Base-by-base conservation (phyloP, 2,888 invertebrate species). In the Eupithecia vulgata region DNA sequence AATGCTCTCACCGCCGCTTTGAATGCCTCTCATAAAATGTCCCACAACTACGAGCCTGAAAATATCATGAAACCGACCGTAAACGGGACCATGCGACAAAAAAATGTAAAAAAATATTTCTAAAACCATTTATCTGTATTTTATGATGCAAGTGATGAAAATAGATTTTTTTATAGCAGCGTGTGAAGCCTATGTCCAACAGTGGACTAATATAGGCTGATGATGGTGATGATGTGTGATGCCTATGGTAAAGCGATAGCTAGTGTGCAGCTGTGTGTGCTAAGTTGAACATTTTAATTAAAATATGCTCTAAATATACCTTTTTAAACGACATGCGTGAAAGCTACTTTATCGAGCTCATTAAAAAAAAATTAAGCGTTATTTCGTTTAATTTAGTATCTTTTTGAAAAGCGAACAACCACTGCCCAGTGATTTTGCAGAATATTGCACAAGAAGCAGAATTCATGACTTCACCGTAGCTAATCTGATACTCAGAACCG, bases 401-500 rank as follows among this genome's bases (percentile, higher is more conserved):
- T 61, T 8, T 8, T 17, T 8, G 34, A 61, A 0, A 7, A 6
- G 8, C 57, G 3, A 13, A 42, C 21, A 10, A 17, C 7, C 17
- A 61, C 34, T 61, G 15, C 34, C 34, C 5, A 15, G 61, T 12
- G 6, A 15, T 30, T 30, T 34, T 34, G 17, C 15, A 61, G 17
- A 59, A 15, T 59, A 13, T 59, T 6, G 30, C 59, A 57, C 57
- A 0, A n/a, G 48, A 17, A 61, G 17, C 61, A 34, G 61, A 61
- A 57, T 25, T 57, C 5, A 57, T 0, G 25, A 25, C 57, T 61
- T 34, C 30, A 34, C 34, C 30, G 8, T 34, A 12, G 64, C 67
- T 74, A 72, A 75, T 75, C 72, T 34, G 25, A 68, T 17, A 37
- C 34, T 34, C 67, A 52, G 75, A 71, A 65, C 17, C 48, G 67